phyloP scores from a whole-genome alignment of 2,113 vertebrate species.

The Ariopsis seemanni region DNA sequence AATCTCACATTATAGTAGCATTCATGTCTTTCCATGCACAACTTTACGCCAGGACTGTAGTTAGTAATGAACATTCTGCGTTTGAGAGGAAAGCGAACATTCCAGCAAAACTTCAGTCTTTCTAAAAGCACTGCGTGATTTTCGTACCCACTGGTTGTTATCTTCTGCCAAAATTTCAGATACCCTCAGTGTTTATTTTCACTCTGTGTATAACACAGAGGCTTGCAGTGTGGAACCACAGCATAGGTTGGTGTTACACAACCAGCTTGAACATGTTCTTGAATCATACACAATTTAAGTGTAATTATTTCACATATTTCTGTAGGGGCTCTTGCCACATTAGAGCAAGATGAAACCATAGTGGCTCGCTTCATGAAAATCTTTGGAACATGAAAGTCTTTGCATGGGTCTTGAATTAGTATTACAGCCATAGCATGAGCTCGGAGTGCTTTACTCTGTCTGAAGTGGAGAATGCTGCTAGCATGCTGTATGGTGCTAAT shows the following conservation, averaged over 20 bases:
- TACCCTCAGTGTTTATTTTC: conserved; percentile 63
- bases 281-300: conserved; percentile 62
- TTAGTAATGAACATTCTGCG: conserved; percentile 66
- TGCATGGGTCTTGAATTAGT: conserved; percentile 31
- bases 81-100: conserved; percentile 66
- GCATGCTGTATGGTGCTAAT: not conserved
- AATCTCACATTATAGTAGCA: not conserved
- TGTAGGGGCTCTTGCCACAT: conserved; percentile 54
- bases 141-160: conserved; percentile 11
- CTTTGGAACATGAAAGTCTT: conserved; percentile 40
- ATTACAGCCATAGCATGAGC: not conserved
- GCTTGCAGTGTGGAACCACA: conserved; percentile 48
- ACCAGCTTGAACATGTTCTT: conserved; percentile 60
- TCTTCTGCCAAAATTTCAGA: conserved; percentile 47
- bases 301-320: conserved; percentile 58
- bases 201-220: conserved; percentile 33
- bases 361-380: conserved; percentile 36
- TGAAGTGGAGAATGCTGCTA: conserved; percentile 15
- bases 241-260: conserved; percentile 60
- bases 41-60: conserved; percentile 61
- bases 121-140: conserved; percentile 5
- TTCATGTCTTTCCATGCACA: conserved; percentile 38
- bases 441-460: conserved; percentile 30
- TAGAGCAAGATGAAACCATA: conserved; percentile 53
- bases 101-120: not conserved